Evolutionary conservation across 2,797 vertebrate genomes (phyloP).

Genomic region (Cottoperca gobio): DNA sequence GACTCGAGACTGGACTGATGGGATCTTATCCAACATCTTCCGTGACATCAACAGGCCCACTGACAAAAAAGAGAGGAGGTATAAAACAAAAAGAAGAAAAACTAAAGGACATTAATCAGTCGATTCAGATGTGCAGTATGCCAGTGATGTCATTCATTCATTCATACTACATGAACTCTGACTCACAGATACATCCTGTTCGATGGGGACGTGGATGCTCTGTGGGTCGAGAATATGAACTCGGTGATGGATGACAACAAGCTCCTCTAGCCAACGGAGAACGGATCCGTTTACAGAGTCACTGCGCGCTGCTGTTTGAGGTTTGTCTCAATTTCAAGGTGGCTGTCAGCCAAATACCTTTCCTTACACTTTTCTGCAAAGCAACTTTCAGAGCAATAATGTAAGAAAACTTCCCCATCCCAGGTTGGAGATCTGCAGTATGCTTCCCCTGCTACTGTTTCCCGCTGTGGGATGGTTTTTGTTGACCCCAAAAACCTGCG

Average conservation of each 20-base stretch:
- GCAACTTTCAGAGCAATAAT: background rate
- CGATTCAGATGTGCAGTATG: background rate
- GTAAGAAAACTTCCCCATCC: conserved; percentile 16
- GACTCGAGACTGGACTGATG: conserved; percentile 97
- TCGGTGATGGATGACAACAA: conserved; percentile 99
- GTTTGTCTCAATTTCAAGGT: conserved; percentile 65
- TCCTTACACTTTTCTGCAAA: background rate
- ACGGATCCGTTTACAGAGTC: conserved; percentile 92
- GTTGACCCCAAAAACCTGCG: conserved; percentile 97
- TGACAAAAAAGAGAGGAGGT: conserved; percentile 95
- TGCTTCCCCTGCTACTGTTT: conserved; percentile 97
- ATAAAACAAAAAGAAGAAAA: conserved; percentile 9
- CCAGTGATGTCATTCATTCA: background rate
- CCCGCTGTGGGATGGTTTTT: conserved; percentile 98
- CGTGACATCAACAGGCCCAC: conserved; percentile 95
- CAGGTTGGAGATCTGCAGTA: conserved; percentile 97
- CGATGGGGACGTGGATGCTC: conserved; percentile 97
- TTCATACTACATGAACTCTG: conserved; percentile 9
- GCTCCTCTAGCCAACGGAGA: conserved; percentile 96
- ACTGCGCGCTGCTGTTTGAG: conserved; percentile 97
- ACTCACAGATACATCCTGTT: conserved; percentile 94
- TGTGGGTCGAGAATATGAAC: conserved; percentile 99
- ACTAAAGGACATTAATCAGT: background rate
- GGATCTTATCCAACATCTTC: conserved; percentile 98
- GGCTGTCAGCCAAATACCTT: background rate